Percentiles rank a stretch among this genome's conserved stretches.
These are phyloP conservation scores for Microctenopoma lineatum DNA, from an alignment of 2,797 vertebrate genomes.

Conservation along the genomic window DNA sequence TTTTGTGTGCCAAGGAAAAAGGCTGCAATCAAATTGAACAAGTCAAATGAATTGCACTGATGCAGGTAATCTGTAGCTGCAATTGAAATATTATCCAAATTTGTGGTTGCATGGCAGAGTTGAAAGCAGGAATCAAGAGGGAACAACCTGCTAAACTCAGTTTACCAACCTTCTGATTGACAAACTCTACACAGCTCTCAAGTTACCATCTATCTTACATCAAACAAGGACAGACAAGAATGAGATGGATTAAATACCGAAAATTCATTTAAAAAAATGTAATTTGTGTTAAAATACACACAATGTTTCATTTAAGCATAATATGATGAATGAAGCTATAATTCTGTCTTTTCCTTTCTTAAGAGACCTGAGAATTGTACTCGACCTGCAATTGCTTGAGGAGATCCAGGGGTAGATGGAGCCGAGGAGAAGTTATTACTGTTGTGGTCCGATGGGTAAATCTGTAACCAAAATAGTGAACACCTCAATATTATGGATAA, in stretches of 20 bases:
- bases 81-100: conserved; percentile 34
- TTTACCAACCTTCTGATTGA: conserved; percentile 32
- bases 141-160: conserved; percentile 33
- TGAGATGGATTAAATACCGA: not conserved
- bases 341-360: not conserved
- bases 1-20: conserved; percentile 46
- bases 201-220: not conserved
- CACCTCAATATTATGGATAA: not conserved
- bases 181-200: conserved; percentile 10
- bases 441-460: conserved; percentile 98
- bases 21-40: conserved; percentile 43
- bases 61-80: conserved; percentile 13
- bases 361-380: not conserved
- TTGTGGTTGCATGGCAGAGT: conserved; percentile 9
- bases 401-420: conserved; percentile 95
- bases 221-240: not conserved
- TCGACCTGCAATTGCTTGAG: conserved; percentile 93
- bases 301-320: not conserved
- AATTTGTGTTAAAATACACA: not conserved
- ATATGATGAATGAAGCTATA: not conserved
- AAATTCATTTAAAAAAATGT: not conserved
- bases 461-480: conserved; percentile 79
- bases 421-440: conserved; percentile 97
- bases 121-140: conserved; percentile 14
- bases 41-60: conserved; percentile 32